Percentiles rank a stretch among this genome's conserved stretches.
These are phyloP conservation scores for Mobula birostris DNA, from an alignment of 2,113 vertebrate species.

Conservation along the genomic window DNA sequence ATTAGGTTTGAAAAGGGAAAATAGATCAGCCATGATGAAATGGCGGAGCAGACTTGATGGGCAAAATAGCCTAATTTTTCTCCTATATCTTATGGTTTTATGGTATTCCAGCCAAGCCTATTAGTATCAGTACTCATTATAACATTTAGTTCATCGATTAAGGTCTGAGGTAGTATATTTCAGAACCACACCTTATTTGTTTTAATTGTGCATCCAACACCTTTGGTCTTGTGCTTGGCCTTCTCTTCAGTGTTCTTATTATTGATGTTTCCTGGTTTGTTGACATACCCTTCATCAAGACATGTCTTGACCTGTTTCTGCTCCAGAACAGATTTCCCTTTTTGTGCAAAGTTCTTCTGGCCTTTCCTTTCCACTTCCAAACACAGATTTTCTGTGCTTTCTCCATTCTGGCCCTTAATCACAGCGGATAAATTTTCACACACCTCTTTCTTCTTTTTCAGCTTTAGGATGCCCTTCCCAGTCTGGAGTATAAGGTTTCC, in stretches of 20 bases:
- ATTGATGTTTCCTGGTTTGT: not conserved
- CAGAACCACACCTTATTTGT: constrained; percentile 10
- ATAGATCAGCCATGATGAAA: no score
- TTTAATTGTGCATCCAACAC: not conserved
- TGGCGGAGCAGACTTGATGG: no score
- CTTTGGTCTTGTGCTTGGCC: not conserved
- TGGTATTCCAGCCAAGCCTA: not conserved
- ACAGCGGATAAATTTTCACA: not conserved
- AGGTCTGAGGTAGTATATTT: not conserved
- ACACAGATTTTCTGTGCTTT: not conserved
- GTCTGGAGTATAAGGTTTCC: no score
- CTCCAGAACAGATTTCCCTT: not conserved
- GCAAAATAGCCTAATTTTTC: no score
- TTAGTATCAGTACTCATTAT: not conserved
- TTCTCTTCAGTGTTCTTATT: not conserved
- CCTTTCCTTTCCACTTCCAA: not conserved
- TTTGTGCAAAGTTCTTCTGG: not conserved
- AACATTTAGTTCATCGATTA: not conserved
- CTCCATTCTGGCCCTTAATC: not conserved
- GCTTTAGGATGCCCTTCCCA: not conserved
- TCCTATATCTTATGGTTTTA: no score
- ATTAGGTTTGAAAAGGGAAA: no score
- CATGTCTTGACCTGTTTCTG: not conserved
- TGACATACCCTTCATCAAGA: not conserved
- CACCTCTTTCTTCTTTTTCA: constrained; percentile 17